Percentiles rank a stretch among this genome's conserved stretches.
These are phyloP conservation scores for Serilophus lunatus DNA, from an alignment of 2,113 vertebrate species.

Conservation along the genomic window DNA sequence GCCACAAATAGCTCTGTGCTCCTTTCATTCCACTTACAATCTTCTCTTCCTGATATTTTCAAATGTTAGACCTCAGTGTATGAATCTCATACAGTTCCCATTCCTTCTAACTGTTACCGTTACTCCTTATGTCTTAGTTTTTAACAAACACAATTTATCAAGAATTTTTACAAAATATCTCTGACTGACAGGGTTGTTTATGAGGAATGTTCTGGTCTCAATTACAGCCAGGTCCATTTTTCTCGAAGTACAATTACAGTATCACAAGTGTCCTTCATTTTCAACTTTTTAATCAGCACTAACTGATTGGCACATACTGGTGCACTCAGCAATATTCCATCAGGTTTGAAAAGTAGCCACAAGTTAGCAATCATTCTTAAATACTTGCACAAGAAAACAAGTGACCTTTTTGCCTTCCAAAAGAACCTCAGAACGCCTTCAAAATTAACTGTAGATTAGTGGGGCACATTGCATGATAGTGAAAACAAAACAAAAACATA, in stretches of 20 bases:
- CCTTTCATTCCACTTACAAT: neutral
- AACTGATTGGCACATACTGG: neutral
- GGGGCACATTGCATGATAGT: neutral
- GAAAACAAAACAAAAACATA: constrained; percentile 12
- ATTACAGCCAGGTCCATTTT: neutral
- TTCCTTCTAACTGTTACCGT: neutral
- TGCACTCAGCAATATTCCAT: neutral
- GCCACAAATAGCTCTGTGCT: neutral
- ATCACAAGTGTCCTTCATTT: neutral
- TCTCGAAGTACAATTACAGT: neutral
- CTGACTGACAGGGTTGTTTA: neutral
- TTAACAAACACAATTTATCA: neutral
- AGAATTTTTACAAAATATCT: neutral
- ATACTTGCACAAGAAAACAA: neutral
- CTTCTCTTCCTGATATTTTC: neutral
- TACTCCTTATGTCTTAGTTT: neutral
- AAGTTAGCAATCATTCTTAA: constrained; percentile 1
- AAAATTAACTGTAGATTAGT: neutral
- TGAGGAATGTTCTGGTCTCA: neutral
- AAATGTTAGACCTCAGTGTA: neutral
- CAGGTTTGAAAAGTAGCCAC: neutral
- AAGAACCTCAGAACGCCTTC: neutral
- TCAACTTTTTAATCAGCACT: neutral
- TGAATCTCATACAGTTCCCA: neutral
- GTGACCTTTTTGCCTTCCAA: neutral